Base-by-base conservation (phyloP, 2,797 vertebrate genomes). In the Gymnodraco acuticeps region DNA sequence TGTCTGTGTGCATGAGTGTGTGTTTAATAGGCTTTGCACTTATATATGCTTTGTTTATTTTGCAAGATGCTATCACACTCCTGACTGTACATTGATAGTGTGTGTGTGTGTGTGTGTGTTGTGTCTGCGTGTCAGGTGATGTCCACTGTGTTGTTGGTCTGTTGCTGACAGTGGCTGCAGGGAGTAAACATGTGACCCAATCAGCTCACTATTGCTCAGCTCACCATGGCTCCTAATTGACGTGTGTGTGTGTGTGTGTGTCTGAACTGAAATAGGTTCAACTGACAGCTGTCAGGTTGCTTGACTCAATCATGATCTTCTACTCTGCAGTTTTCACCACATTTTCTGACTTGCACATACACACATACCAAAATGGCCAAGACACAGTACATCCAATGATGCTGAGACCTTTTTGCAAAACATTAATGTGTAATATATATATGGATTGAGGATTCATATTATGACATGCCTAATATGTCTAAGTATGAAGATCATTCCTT, bases 281-380 rank as follows among this genome's bases (percentile, higher is more conserved):
- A 85, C 83, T 92, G 94, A 94, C 93, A 94, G 92, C 93, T 94
- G 92, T 94, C 93, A 88, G 78, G 73, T 83, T 80, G 77, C 77
- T 77, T 52, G 70, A 84, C 45, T 84, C 85, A 72, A 81, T 92
- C 85, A 73, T 42, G 54, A 87, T 81, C 78, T 71, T 65, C 53
- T 74, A 41, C 10, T 43, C 75, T 52, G 75, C 31, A 53, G 54
- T 70, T 70, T 63, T 56, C 61, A 70, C 71, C 63, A 75, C 78
- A 67, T 76, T 75, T 62, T 75, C 45, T 63, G 70, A 85, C 67
- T 58, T 10, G 5, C 47, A 50, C 46, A 41, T n/a, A 48, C 63
- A 71, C 69, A 66, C 74, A 58, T 6, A 41, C 27, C 13, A 5
- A 64, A 59, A 50, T 69, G 23, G 71, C 51, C 50, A 59, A 63